phyloP scores from a whole-genome alignment of 2,888 invertebrate species.

The Brachyopa scutellaris region DNA sequence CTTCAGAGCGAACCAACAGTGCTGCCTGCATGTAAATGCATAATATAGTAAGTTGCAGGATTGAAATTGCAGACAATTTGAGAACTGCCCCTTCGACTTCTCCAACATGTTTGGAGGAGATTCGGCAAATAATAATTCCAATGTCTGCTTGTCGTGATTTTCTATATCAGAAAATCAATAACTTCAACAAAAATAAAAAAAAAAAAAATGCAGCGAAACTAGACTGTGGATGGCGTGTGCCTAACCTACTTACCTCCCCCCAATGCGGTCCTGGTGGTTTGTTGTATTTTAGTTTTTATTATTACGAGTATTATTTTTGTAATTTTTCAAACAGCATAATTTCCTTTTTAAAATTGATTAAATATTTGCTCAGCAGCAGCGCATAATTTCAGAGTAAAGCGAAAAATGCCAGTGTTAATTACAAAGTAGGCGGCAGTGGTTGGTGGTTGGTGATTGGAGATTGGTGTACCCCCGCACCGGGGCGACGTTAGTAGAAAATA shows the following conservation, averaged over 20 bases:
- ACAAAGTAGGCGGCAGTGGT: conserved; percentile 1
- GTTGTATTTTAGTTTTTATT: not conserved
- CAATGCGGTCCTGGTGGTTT: not conserved
- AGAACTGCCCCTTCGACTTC: conserved; percentile 5
- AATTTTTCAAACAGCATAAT: not conserved
- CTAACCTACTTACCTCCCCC: not conserved
- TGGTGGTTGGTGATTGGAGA: too few relatives aligned
- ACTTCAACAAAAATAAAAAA: conserved; percentile 5
- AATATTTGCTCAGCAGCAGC: conserved; percentile 10
- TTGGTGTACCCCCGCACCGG: too few relatives aligned
- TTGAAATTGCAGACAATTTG: conserved; percentile 37
- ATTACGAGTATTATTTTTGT: too few relatives aligned
- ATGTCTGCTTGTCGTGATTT: conserved; percentile 20
- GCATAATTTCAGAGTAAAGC: not conserved
- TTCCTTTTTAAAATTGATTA: conserved; percentile 25
- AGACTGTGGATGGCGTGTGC: not conserved
- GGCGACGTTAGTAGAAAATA: not conserved
- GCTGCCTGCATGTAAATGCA: not conserved
- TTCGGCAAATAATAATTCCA: conserved; percentile 7
- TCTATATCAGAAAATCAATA: conserved; percentile 25
- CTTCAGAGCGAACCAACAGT: not conserved
- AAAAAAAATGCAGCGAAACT: conserved; percentile 10
- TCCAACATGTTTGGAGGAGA: not conserved
- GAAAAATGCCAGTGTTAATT: conserved; percentile 30
- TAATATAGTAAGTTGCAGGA: conserved; percentile 29